phyloP scores from a whole-genome alignment of 2,888 invertebrate species.

The Ypsolopha sequella region DNA sequence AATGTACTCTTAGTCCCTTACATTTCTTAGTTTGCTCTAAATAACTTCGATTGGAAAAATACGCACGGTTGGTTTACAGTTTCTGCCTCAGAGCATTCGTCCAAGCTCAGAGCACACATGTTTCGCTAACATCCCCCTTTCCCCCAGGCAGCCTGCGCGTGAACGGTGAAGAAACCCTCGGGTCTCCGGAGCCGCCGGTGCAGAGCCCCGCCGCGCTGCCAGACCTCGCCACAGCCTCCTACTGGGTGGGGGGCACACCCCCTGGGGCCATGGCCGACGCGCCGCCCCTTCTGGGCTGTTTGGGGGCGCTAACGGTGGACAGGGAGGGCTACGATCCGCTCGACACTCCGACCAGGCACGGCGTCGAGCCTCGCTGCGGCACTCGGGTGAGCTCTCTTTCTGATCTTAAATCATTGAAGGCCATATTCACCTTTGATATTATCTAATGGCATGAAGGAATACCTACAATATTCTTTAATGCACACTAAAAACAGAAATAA shows the following conservation, averaged over 20 bases:
- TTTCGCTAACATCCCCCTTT: constrained; percentile 1
- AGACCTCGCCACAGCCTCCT: constrained; percentile 75
- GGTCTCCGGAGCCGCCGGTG: constrained; percentile 75
- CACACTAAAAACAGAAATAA: too few relatives aligned
- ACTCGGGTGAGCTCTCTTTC: constrained; percentile 63
- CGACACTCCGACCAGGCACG: constrained; percentile 76
- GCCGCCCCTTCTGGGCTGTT: constrained; percentile 82
- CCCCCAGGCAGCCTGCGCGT: constrained; percentile 76
- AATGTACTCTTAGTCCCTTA: too few relatives aligned
- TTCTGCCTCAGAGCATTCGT: too few relatives aligned
- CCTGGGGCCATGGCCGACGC: constrained; percentile 64
- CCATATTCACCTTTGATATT: too few relatives aligned
- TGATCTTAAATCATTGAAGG: too few relatives aligned
- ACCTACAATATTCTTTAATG: too few relatives aligned
- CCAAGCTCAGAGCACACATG: too few relatives aligned
- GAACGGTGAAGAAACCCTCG: constrained; percentile 76
- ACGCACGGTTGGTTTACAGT: too few relatives aligned
- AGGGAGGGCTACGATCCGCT: constrained; percentile 80
- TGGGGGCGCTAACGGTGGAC: constrained; percentile 81
- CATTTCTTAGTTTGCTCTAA: too few relatives aligned
- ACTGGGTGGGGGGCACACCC: constrained; percentile 89
- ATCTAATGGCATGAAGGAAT: too few relatives aligned
- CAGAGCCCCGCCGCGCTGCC: constrained; percentile 72
- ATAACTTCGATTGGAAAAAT: too few relatives aligned
- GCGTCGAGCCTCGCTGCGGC: constrained; percentile 80